Base-by-base conservation (phyloP, 2,888 invertebrate species). In the Plusia festucae region DNA sequence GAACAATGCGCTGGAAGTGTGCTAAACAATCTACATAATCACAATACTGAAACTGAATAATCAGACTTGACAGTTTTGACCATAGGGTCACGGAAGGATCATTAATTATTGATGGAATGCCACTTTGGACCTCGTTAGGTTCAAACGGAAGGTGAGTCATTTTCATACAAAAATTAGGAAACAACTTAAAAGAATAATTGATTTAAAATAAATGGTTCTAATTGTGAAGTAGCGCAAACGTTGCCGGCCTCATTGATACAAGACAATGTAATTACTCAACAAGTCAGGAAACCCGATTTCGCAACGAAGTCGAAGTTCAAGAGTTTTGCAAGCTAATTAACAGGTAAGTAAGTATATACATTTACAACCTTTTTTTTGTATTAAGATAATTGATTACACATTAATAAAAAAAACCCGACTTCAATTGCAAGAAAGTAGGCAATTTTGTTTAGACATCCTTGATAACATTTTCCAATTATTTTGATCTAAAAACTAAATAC, bases 1-100 rank as follows among this genome's bases (percentile, higher is more conserved):
- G 69, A 65, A 70, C 71, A 57, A 65, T 54, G 49, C 40, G 8
- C 22, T 67, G 15, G 32, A 73, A 72, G 54, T 72, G 68, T 68
- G 65, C 53, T 68, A 62, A 59, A 51, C 46, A 15, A 68, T 66
- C 56, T 60, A 64, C 64, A 68, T 68, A 64, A 49, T 7, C 46
- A 46, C 30, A 32, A 57, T n/a, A n/a, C n/a, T n/a, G 46, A 44
- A 51, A 30, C 5, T 9, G 16, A n/a, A n/a, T 73, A 59, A 59
- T 34, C 57, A 58, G 16, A 59, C 24, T 40, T 32, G 24, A 20
- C n/a, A 40, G 11, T 49, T 30, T 9, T 20, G 13, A 53, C 27
- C 16, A 34, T n/a, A 40, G 40, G 13, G n/a, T 49, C 11, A 20
- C 16, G 9, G 20, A 20, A 8, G 15, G 16, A 22, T 7, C 30